Evolutionary conservation across 2,797 vertebrate species (phyloP).

Genomic region (Sebastes itinus): DNA sequence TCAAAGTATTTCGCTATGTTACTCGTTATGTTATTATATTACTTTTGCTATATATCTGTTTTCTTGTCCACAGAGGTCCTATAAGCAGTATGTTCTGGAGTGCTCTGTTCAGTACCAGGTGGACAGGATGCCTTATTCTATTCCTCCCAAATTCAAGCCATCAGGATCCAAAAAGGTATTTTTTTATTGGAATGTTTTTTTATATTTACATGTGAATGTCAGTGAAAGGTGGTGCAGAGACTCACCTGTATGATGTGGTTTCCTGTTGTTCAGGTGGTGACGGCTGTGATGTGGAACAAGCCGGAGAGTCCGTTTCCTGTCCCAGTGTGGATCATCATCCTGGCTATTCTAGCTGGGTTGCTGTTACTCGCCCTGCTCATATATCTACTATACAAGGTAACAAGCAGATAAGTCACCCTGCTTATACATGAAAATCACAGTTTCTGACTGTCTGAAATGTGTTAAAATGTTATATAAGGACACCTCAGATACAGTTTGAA

Average conservation of each 20-base stretch:
- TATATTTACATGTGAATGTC: background rate
- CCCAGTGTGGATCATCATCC: slow-evolving; percentile 92
- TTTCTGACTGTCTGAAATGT: background rate
- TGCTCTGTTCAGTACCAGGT: slow-evolving; percentile 87
- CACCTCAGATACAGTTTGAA: background rate
- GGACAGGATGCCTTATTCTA: slow-evolving; percentile 87
- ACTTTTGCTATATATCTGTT: background rate
- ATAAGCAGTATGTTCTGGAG: slow-evolving; percentile 83
- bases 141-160: slow-evolving; percentile 81
- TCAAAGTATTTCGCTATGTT: too few species aligned
- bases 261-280: slow-evolving; percentile 79
- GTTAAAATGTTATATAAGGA: background rate
- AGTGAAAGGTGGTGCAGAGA: background rate
- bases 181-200: background rate
- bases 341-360: slow-evolving; percentile 89
- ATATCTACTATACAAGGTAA: slow-evolving; percentile 93
- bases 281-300: slow-evolving; percentile 86
- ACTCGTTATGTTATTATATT: too few species aligned
- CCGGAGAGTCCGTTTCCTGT: slow-evolving; percentile 83
- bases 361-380: slow-evolving; percentile 90
- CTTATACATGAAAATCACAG: background rate
- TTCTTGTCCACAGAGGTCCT: slow-evolving; percentile 73
- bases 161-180: slow-evolving; percentile 83
- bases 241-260: background rate
- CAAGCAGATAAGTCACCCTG: background rate